Evolutionary conservation across 23 tunicate genomes (phyloP).

Genomic region (Diplosoma virens): DNA sequence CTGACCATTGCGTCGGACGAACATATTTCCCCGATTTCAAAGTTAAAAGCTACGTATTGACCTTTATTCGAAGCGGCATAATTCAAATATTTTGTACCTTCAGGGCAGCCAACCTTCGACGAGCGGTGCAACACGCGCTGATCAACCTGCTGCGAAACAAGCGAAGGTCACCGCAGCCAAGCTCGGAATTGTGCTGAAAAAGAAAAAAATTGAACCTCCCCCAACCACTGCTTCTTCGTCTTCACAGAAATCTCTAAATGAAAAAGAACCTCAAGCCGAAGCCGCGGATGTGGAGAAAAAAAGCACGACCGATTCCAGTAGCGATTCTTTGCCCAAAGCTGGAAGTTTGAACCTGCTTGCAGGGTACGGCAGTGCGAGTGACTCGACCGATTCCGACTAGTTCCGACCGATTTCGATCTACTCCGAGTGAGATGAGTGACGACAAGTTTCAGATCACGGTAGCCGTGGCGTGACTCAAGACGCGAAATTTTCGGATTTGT

Average conservation of each 20-base stretch:
- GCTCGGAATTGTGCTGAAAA: slow-evolving; percentile 28
- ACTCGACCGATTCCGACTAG: slow-evolving; percentile 25
- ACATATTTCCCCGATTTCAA: not conserved
- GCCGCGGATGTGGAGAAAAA: not conserved
- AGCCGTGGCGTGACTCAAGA: too few species aligned
- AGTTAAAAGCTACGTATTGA: not conserved
- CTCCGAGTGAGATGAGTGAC: too few species aligned
- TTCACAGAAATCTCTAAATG: not conserved
- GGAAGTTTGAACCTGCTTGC: slow-evolving; percentile 31
- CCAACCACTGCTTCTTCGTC: not conserved
- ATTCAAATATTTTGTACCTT: too few species aligned
- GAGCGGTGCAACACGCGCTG: not conserved
- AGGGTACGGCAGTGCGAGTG: slow-evolving; percentile 25
- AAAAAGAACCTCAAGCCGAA: not conserved
- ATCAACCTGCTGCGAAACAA: not conserved
- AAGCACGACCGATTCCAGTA: not conserved
- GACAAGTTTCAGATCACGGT: too few species aligned
- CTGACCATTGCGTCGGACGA: not conserved
- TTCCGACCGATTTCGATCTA: not conserved
- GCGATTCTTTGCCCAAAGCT: not conserved
- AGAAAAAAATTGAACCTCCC: not conserved
- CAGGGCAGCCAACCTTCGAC: not conserved
- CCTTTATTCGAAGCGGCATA: too few species aligned
- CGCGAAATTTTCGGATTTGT: too few species aligned
- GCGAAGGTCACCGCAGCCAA: slow-evolving; percentile 4